These are phyloP conservation scores for Lycocerus yunnanus DNA, from an alignment of 2,888 invertebrate species.

Conservation along the genomic window DNA sequence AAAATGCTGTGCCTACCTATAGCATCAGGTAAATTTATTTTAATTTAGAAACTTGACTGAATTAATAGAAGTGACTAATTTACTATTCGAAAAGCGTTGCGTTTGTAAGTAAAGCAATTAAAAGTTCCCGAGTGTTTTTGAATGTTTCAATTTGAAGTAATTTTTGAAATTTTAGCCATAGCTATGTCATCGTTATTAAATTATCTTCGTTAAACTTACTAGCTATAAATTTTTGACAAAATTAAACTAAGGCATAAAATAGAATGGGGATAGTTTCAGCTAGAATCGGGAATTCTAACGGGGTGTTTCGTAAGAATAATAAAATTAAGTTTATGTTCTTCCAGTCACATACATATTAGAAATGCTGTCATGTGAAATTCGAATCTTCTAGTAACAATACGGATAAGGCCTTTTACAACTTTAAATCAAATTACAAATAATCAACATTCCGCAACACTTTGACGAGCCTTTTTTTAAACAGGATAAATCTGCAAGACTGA, in stretches of 20 bases:
- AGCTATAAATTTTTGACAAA: not conserved
- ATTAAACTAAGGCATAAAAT: not conserved
- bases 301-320: not conserved
- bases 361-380: not conserved
- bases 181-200: not conserved
- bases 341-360: not conserved
- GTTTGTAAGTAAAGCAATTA: constrained; percentile 1
- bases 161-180: not conserved
- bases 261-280: not conserved
- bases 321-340: not conserved
- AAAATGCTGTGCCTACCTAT: no score
- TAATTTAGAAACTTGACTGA: not conserved
- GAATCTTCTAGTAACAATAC: no score
- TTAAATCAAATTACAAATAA: no score
- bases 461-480: no score
- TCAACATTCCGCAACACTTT: no score
- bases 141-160: constrained; percentile 3
- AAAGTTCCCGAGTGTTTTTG: not conserved
- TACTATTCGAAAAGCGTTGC: not conserved
- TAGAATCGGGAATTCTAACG: not conserved
- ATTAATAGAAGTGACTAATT: not conserved
- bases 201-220: not conserved
- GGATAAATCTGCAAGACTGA: no score
- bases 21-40: not conserved
- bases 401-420: no score